Base-by-base conservation (phyloP, 2,113 vertebrate species). In the Podarcis cretensis region DNA sequence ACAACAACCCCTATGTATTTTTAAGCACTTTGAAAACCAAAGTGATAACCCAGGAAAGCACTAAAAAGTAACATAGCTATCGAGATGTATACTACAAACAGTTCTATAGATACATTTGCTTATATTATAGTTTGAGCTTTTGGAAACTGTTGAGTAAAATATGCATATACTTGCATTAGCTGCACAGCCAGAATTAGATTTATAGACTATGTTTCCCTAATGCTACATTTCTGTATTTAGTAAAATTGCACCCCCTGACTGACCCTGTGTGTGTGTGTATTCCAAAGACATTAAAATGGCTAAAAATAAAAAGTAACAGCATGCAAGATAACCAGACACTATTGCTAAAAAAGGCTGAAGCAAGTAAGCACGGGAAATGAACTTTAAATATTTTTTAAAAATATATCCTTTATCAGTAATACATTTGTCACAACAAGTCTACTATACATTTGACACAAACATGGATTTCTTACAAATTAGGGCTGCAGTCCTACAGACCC, bases 11-110 rank as follows among this genome's bases (percentile, higher is more conserved):
- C 83, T 79, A 78, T 73, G 78, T 81, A 25, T 90, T 83, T 92
- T 92, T 94, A 88, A 84, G 89, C 3, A 85, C 13, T 92, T 84
- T 88, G 92, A 91, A 94, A 90, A 54, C 23, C n/a, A 87, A 86
- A 89, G 85, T 66, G 88, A 84, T 84, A 74, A 84, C 74, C 81
- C 14, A 92, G 82, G 30, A 1, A 85, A 48, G 63, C 89, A 87
- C 54, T 92, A 16, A 27, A 12, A 30, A 90, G 63, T 59, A 78
- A 69, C 32, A 87, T 13, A 69, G 74, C 21, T 90, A 90, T 30
- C 74, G 27, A 69, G 13, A 23, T 83, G 27, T 54, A 84, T 54
- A 79, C n/a, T 43, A 79, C n/a, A 84, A 1, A 40, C 71, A 37
- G 63, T 6, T 91, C 81, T 66, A 18, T 79, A 86, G 54, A 43